These are phyloP conservation scores for Mionectes olivaceus DNA, from an alignment of 2,797 vertebrate genomes.

Conservation along the genomic window DNA sequence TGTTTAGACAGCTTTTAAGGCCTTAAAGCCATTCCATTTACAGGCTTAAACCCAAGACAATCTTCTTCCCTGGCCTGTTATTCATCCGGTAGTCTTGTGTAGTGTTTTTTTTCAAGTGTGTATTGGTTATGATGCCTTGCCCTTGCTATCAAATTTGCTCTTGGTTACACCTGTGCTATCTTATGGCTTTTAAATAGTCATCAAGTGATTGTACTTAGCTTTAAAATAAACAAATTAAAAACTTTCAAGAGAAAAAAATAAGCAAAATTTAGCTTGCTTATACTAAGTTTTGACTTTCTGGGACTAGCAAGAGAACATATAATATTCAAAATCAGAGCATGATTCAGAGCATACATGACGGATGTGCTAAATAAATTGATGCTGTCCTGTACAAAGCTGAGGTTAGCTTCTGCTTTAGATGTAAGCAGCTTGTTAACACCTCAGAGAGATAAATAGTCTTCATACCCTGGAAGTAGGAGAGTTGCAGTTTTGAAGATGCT, in stretches of 20 bases:
- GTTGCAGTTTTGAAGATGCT: neutral
- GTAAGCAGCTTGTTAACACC: neutral
- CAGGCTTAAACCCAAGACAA: neutral
- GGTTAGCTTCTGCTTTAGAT: neutral
- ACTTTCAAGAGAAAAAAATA: neutral
- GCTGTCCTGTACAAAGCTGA: neutral
- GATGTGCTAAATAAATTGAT: neutral
- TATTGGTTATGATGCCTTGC: neutral
- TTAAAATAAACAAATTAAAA: neutral
- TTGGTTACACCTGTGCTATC: neutral
- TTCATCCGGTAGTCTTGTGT: neutral
- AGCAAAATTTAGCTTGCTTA: neutral
- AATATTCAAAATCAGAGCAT: neutral
- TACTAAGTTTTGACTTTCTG: neutral
- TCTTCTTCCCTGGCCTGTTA: neutral
- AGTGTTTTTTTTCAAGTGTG: neutral
- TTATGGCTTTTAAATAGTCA: neutral
- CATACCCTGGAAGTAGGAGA: neutral
- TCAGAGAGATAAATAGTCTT: neutral
- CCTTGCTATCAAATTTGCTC: neutral
- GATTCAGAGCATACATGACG: neutral
- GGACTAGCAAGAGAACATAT: neutral
- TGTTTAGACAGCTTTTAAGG: neutral
- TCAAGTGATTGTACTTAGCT: neutral
- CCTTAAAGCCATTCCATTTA: neutral